These are phyloP conservation scores for Porphyrio hochstetteri DNA, from an alignment of 2,113 vertebrate genomes.

Conservation along the genomic window DNA sequence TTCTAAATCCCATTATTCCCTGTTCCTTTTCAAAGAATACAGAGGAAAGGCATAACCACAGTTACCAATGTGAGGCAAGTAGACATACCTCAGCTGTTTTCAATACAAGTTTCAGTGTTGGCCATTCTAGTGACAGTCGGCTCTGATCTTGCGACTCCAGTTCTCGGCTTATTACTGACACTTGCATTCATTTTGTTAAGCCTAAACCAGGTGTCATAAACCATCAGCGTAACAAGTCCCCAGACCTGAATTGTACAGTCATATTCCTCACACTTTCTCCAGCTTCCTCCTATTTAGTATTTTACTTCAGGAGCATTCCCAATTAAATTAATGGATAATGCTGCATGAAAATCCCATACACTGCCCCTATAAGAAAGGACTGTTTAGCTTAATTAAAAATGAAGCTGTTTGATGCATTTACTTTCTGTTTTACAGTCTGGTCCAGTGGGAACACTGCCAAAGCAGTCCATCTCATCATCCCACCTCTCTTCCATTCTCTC, in stretches of 20 bases:
- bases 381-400: not conserved
- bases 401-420: not conserved
- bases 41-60: not conserved
- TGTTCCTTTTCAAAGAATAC: not conserved
- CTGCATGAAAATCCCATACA: not conserved
- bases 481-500: not conserved
- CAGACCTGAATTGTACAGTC: not conserved
- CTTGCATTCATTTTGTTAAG: not conserved
- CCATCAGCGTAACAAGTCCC: not conserved
- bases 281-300: not conserved
- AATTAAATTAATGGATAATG: not conserved
- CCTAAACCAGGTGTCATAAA: not conserved
- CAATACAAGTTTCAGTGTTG: not conserved
- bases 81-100: not conserved
- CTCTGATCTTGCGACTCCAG: not conserved
- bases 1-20: not conserved
- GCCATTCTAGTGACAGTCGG: not conserved
- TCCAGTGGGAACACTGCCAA: not conserved
- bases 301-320: not conserved
- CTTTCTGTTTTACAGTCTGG: not conserved
- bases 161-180: not conserved
- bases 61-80: not conserved
- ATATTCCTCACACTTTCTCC: not conserved
- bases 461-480: not conserved
- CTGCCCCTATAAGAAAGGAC: not conserved